Conservation (phyloP, 35 echinoderm and acorn worm genomes). For the Holothuria glaberrima region DNA sequence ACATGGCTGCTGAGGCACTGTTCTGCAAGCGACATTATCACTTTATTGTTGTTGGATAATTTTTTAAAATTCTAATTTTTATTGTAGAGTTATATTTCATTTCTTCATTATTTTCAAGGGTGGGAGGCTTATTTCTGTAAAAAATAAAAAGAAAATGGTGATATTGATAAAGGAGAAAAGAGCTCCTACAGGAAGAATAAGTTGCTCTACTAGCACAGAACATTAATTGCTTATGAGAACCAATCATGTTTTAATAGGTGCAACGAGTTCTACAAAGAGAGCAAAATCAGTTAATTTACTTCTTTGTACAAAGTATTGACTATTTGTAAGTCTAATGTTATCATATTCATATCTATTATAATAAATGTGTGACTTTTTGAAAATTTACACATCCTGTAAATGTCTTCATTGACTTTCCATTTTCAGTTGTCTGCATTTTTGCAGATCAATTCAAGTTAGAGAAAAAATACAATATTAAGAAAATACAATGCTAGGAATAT, state of each 20-base stretch:
- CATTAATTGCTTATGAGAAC: constrained; percentile 12
- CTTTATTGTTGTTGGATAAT: constrained; percentile 9
- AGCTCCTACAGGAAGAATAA: no score
- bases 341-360: constrained; percentile 64
- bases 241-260: constrained; percentile 62
- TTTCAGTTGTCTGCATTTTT: no score
- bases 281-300: constrained; percentile 52
- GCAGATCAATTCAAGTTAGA: no score
- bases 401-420: neutral
- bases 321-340: constrained; percentile 65
- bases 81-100: constrained; percentile 50
- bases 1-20: neutral
- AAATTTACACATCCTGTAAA: constrained; percentile 13
- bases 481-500: no score
- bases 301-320: constrained; percentile 64
- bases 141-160: constrained; percentile 37
- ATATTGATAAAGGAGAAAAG: constrained; percentile 23
- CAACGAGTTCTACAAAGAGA: constrained; percentile 53
- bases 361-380: constrained; percentile 64
- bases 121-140: constrained; percentile 40
- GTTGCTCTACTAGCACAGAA: no score
- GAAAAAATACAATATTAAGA: no score
- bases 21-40: constrained; percentile 3
- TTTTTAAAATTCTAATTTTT: constrained; percentile 55
- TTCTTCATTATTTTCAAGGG: constrained; percentile 39